Evolutionary conservation across 2,888 invertebrate genomes (phyloP).

Genomic region (Tachina fera): DNA sequence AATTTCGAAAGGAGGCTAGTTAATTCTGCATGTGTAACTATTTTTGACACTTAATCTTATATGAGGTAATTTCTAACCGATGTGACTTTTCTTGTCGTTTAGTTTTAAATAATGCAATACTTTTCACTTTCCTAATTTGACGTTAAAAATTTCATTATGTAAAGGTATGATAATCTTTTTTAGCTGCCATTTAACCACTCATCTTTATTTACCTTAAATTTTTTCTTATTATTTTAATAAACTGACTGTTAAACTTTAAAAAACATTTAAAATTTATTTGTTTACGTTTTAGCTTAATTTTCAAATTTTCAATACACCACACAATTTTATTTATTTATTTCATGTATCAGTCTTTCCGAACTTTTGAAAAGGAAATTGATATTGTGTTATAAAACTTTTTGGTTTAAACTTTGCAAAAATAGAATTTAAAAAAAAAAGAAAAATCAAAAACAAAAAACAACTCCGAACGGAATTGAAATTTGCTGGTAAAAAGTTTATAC

Average conservation of each 20-base stretch:
- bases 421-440: background rate
- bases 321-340: slow-evolving; percentile 26
- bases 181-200: background rate
- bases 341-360: slow-evolving; percentile 26
- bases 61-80: too few relatives aligned
- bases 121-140: too few relatives aligned
- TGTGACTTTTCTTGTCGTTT: too few relatives aligned
- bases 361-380: slow-evolving; percentile 59
- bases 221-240: slow-evolving; percentile 6
- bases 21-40: too few relatives aligned
- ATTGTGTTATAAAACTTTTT: slow-evolving; percentile 56
- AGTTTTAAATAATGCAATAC: too few relatives aligned
- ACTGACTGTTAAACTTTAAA: background rate
- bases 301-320: slow-evolving; percentile 19
- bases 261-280: background rate
- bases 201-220: background rate
- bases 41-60: too few relatives aligned
- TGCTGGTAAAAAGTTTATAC: slow-evolving; percentile 26
- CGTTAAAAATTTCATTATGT: too few relatives aligned
- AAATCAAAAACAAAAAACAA: background rate
- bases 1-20: too few relatives aligned
- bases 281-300: background rate
- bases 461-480: slow-evolving; percentile 18
- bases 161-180: background rate
- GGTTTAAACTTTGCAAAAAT: slow-evolving; percentile 36